Evolutionary conservation across 2,888 invertebrate species (phyloP).

Genomic region (Alloplasta piceator): DNA sequence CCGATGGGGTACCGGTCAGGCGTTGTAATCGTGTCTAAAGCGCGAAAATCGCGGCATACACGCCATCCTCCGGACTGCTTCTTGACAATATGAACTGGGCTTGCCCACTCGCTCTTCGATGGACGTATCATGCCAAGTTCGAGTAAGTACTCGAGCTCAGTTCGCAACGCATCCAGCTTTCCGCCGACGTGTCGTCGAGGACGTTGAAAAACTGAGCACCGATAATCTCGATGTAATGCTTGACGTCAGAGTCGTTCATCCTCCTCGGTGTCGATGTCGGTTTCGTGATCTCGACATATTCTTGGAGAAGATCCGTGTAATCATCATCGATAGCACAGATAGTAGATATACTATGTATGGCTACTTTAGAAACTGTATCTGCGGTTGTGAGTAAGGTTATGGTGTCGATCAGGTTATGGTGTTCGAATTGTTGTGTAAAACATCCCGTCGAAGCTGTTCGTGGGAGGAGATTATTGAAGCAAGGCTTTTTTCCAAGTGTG

Average conservation of each 20-base stretch:
- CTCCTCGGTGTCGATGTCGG: neutral
- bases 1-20: slow-evolving; percentile 9
- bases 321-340: too few relatives aligned
- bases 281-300: neutral
- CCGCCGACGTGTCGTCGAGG: slow-evolving; percentile 1
- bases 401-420: neutral
- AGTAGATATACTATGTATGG: too few relatives aligned
- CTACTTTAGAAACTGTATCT: neutral
- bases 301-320: too few relatives aligned
- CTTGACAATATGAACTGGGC: too few relatives aligned
- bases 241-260: neutral
- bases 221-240: neutral
- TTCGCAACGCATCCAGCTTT: neutral
- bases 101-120: slow-evolving; percentile 2
- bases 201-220: neutral
- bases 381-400: too few relatives aligned
- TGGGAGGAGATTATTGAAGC: too few relatives aligned
- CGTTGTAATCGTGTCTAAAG: neutral
- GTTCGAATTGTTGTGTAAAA: too few relatives aligned
- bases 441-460: too few relatives aligned
- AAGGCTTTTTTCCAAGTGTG: too few relatives aligned
- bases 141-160: neutral
- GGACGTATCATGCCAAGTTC: neutral
- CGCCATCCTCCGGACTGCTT: neutral
- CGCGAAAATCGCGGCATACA: neutral